These are phyloP conservation scores for Choloepus hoffmanni DNA, from an alignment of 2,113 vertebrate species.

Conservation along the genomic window DNA sequence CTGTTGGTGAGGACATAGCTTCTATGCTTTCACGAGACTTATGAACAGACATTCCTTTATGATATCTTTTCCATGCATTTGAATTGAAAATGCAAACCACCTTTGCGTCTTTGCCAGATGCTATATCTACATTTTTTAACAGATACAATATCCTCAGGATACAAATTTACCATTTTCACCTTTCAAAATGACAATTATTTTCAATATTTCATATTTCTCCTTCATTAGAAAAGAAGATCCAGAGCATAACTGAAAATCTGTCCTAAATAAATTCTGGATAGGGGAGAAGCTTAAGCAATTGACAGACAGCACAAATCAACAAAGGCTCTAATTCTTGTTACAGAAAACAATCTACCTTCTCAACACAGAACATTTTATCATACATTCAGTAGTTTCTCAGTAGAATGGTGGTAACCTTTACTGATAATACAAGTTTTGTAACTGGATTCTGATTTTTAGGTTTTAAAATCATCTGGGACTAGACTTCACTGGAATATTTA, in stretches of 20 bases:
- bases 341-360: not conserved
- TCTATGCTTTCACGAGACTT: conserved; percentile 22
- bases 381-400: not conserved
- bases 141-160: conserved; percentile 25
- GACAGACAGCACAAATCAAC: not conserved
- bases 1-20: not conserved
- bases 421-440: not conserved
- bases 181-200: conserved; percentile 74
- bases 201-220: conserved; percentile 60
- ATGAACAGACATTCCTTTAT: not conserved
- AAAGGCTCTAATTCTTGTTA: not conserved
- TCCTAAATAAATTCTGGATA: conserved; percentile 37
- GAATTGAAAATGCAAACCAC: conserved; percentile 54
- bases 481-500: not conserved
- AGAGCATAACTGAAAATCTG: conserved; percentile 33
- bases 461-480: not conserved
- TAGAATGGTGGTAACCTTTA: not conserved
- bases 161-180: conserved; percentile 65
- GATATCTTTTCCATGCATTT: not conserved
- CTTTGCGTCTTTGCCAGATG: conserved; percentile 23
- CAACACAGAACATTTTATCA: not conserved
- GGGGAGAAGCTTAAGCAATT: not conserved
- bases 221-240: conserved; percentile 17
- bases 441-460: conserved; percentile 10
- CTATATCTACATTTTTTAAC: conserved; percentile 60